Evolutionary conservation across 2,888 invertebrate species (phyloP), one percentile per base, ranked within the genome.

Genomic region (Noctua fimbriata): DNA sequence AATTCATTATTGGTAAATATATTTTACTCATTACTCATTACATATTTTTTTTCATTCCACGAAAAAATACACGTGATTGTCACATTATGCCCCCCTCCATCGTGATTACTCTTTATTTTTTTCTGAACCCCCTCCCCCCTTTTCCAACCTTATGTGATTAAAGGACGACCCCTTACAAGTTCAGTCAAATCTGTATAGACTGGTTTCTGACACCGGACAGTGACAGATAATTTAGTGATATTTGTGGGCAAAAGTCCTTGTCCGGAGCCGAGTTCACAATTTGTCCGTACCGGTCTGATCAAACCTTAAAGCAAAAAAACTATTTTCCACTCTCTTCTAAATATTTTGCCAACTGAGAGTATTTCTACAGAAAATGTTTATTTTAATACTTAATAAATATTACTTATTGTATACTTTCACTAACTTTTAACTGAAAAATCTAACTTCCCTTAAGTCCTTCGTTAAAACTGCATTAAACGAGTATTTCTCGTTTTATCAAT

Each of bases 381-480:
- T 16, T 14, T 66, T 32, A n/a, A 36, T 60, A 36, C n/a, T n/a
- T n/a, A n/a, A n/a, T n/a, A n/a, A n/a, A n/a, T n/a, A n/a, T n/a
- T n/a, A n/a, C n/a, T n/a, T n/a, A n/a, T n/a, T n/a, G n/a, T n/a
- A n/a, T n/a, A n/a, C 60, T 63, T 60, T 18, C 24, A 21, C 18
- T 1, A 49, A 63, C 5, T 55, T 41, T 76, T 21, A 16, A 47
- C 36, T 21, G 47, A 75, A 73, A 73, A 67, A 63, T 67, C n/a
- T 58, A 77, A 76, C 14, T 84, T 67, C 21, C 67, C 52, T 73
- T 58, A 89, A 89, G 80, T 60, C 63, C 87, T 91, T 93, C 91
- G 89, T 93, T 92, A 92, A 90, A 91, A 92, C 84, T 91, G 90
- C 89, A 91, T 92, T 92, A 91, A 76, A 90, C 85, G 90, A 91